Evolutionary conservation across 2,113 vertebrate genomes (phyloP), one percentile per base, ranked within the genome.

Genomic region (Hylia prasina): DNA sequence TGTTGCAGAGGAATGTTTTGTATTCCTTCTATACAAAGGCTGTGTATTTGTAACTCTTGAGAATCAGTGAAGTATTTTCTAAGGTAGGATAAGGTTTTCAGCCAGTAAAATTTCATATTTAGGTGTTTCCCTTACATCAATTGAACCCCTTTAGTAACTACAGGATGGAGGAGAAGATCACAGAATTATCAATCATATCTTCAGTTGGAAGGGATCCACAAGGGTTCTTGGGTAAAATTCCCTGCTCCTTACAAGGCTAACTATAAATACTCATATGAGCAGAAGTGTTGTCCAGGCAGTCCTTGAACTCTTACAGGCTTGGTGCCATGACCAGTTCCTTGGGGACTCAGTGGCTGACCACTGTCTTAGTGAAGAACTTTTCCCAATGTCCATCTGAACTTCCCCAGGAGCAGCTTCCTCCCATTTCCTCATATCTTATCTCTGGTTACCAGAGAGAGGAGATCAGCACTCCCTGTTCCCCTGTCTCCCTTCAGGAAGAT

Each of bases 381-480:
- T 28, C 27, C 37, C 22, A 23, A 2, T 23, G 37, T 37, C 42
- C 6, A 0, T 51, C 31, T 50, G 25, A 71, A 42, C 14, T 42
- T 64, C 35, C 10, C 8, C 31, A 23, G 31, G 7, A 42, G 15
- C 27, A 72, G 35, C 27, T 51, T 58, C 60, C 42, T 42, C 28
- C 22, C 17, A 33, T 28, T 57, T 80, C 25, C 37, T 64, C 42
- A 22, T n/a, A 40, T 22, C 15, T 28, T 40, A 30, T 33, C 28
- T 70, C 23, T 54, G 15, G 19, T 61, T 33, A 42, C 15, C 40
- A 87, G 71, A 45, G 13, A 70, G 30, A 25, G 17, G 14, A 82
- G 16, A 61, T 35, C 56, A 82, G 6, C 9, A 21, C 3, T 4
- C 27, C 5, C 15, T 1, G 0, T 13, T 21, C 15, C 0, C 0